Conservation (phyloP, 2,888 invertebrate genomes). For the Andrena marginata region DNA sequence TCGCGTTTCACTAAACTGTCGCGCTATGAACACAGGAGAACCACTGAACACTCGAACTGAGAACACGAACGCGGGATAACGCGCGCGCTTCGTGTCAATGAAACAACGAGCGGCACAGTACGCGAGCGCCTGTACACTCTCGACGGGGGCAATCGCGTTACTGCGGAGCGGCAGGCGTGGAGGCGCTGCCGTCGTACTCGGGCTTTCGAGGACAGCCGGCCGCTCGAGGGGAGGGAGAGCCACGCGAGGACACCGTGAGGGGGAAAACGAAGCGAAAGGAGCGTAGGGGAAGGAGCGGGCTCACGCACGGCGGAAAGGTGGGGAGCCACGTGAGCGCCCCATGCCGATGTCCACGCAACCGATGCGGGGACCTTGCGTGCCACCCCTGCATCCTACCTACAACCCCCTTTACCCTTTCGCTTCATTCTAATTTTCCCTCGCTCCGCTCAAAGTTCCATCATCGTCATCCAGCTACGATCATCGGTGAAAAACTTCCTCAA, state of each 20-base stretch:
- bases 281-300: constrained; percentile 58
- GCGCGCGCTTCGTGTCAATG: constrained; percentile 63
- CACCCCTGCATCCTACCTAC: constrained; percentile 31
- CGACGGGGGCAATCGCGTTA: constrained; percentile 82
- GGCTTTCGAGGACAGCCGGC: constrained; percentile 60
- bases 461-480: neutral
- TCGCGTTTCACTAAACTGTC: constrained; percentile 15
- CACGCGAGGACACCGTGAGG: constrained; percentile 51
- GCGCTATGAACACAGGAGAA: constrained; percentile 12
- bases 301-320: constrained; percentile 68
- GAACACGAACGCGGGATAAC: constrained; percentile 36
- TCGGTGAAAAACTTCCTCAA: no score
- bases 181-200: constrained; percentile 77
- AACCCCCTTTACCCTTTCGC: constrained; percentile 48
- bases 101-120: constrained; percentile 45
- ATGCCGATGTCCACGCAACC: constrained; percentile 73
- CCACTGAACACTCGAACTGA: constrained; percentile 23
- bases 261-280: constrained; percentile 53
- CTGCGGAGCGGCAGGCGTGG: constrained; percentile 80
- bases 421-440: neutral
- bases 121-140: constrained; percentile 68
- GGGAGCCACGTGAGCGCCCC: constrained; percentile 80
- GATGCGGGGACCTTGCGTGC: constrained; percentile 58
- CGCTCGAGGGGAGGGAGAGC: constrained; percentile 41
- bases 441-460: neutral